Conservation (phyloP, 2,113 vertebrate genomes). For the Sinocyclocheilus anshuiensis region DNA sequence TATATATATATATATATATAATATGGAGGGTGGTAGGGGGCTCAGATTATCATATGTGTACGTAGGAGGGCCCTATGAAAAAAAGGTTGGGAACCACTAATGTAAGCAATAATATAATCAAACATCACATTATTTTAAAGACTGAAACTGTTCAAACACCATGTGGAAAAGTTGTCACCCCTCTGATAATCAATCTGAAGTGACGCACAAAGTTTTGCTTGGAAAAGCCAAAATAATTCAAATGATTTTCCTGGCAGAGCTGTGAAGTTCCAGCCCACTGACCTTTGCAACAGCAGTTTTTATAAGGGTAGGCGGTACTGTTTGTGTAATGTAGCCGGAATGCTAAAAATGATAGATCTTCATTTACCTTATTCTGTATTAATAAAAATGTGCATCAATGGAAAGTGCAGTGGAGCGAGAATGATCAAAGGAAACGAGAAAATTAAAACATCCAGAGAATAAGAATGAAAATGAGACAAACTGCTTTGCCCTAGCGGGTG, state of each 20-base stretch:
- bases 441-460: neutral
- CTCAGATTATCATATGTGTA: no score
- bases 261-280: neutral
- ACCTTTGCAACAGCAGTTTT: neutral
- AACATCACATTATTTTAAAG: neutral
- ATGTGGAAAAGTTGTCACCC: neutral
- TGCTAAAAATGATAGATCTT: neutral
- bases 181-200: neutral
- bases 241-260: neutral
- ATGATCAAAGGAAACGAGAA: neutral
- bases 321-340: neutral
- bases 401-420: neutral
- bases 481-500: neutral
- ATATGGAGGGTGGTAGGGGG: no score
- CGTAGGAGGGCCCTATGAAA: no score
- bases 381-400: conserved; percentile 42
- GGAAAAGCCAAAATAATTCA: neutral
- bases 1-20: no score
- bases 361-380: conserved; percentile 4
- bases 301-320: neutral
- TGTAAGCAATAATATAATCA: neutral
- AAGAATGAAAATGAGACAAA: neutral
- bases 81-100: no score
- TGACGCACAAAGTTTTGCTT: neutral
- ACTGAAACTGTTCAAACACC: neutral